Evolutionary conservation across 30 jellyfish, hydroid and myxozoan genomes (phyloP).

Genomic region (Aurelia sp.): DNA sequence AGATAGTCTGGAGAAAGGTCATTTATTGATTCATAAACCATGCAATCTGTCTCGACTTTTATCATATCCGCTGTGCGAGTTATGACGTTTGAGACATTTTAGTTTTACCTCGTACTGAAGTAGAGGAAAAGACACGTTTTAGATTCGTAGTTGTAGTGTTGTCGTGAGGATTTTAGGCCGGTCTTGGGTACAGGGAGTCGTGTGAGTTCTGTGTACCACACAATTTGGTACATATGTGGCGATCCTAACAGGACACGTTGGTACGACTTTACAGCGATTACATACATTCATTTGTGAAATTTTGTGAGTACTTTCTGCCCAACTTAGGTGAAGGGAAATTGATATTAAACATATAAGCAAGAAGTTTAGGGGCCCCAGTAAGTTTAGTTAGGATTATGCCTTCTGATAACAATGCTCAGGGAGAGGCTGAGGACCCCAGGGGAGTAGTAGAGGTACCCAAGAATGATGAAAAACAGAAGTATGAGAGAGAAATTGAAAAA

Average conservation of each 20-base stretch:
- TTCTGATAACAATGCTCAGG: slow-evolving; percentile 49
- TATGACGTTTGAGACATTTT: no score
- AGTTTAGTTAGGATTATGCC: slow-evolving; percentile 37
- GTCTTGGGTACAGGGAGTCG: not conserved
- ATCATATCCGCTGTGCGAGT: no score
- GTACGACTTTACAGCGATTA: slow-evolving; percentile 29
- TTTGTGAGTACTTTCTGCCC: slow-evolving; percentile 42
- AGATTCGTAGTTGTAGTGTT: no score
- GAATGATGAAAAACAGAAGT: slow-evolving; percentile 30
- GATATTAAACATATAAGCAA: not conserved
- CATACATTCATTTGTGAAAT: slow-evolving; percentile 24
- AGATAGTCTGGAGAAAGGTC: no score
- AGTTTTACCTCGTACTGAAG: no score
- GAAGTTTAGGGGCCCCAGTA: slow-evolving; percentile 57
- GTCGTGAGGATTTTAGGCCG: no score
- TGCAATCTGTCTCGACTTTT: no score
- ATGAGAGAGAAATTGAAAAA: slow-evolving; percentile 51
- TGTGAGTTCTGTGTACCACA: slow-evolving; percentile 10
- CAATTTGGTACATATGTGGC: slow-evolving; percentile 67
- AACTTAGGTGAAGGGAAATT: slow-evolving; percentile 11
- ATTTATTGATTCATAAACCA: no score
- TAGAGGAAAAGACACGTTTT: no score
- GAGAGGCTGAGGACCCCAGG: slow-evolving; percentile 53
- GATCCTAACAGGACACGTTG: slow-evolving; percentile 44
- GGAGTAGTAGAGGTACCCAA: slow-evolving; percentile 30